Percentiles rank a stretch among this genome's conserved stretches.
phyloP scores from a whole-genome alignment of 1,140 invertebrate species.

The Trichomalopsis sarcophagae region DNA sequence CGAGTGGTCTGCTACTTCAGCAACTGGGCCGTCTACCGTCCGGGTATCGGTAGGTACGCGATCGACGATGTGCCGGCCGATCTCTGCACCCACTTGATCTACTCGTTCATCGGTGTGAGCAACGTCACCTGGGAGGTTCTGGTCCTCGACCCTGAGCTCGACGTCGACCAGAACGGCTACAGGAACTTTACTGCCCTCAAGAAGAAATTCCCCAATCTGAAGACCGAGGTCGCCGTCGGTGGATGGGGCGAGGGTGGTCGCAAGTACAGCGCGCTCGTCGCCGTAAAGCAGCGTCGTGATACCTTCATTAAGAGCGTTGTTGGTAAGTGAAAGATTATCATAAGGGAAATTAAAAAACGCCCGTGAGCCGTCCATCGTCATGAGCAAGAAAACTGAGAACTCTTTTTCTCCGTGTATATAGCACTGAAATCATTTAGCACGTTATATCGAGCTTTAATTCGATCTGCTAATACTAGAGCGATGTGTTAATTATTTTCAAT shows the following conservation, averaged over 20 bases:
- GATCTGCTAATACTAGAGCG: too few relatives aligned
- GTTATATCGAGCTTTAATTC: too few relatives aligned
- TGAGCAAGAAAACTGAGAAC: too few relatives aligned
- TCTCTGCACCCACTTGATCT: conserved; percentile 90
- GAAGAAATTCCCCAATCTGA: conserved; percentile 81
- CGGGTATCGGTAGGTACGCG: conserved; percentile 86
- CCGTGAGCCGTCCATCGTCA: too few relatives aligned
- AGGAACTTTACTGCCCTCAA: conserved; percentile 87
- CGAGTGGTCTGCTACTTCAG: conserved; percentile 90
- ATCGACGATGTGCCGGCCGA: conserved; percentile 89
- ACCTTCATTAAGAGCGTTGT: conserved; percentile 86
- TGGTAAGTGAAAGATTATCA: conserved; percentile 73
- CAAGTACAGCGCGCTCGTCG: conserved; percentile 89
- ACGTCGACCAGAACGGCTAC: conserved; percentile 86
- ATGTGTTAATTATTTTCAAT: too few relatives aligned
- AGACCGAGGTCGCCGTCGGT: conserved; percentile 87
- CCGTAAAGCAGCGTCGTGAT: conserved; percentile 79
- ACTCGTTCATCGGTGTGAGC: conserved; percentile 92
- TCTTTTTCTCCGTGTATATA: too few relatives aligned
- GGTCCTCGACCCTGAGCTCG: conserved; percentile 87
- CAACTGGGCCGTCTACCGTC: conserved; percentile 93
- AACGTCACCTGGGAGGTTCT: conserved; percentile 86
- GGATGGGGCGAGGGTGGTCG: conserved; percentile 92
- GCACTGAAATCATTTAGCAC: too few relatives aligned
- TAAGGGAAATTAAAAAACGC: too few relatives aligned